Base-by-base conservation (phyloP, 2,888 invertebrate genomes). In the Oscheius sp. region DNA sequence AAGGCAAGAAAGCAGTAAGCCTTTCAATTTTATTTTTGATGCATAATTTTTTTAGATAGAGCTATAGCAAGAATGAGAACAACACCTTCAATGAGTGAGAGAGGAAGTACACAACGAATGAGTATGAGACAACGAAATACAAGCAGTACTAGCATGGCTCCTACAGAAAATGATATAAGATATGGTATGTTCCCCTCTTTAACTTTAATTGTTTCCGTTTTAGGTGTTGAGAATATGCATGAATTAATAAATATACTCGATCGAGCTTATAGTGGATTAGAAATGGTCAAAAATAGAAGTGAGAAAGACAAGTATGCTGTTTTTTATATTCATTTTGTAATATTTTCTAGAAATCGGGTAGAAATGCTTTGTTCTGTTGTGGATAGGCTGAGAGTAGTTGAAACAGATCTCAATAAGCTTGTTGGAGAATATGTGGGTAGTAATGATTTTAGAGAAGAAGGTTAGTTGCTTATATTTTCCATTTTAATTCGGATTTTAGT, bases 221-320 rank as follows among this genome's bases (percentile, higher is more conserved):
- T 53, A 78, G 79, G 79, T 6, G 70, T 79, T 16, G 83, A 82
- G 58, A 55, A 76, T 23, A 79, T 79, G 52, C 72, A 75, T 18
- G 83, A 83, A 41, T 56, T 78, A 12, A 69, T 79, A n/a, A 76
- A 76, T 49, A 74, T 77, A 1, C 63, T 82, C 52, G 81, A 83
- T 73, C 73, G 75, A 70, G 81, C 79, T 0, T 66, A 73, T 41
- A 71, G 70, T 43, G 77, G 75, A 56, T 66, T 82, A 27, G 83
- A 83, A 66, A 58, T 83, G 59, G 77, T 82, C 7, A 80, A 78
- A 49, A 83, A 83, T 66, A 72, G 83, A 43, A 82, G 82, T 41
- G 79, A 79, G 29, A 77, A 77, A 69, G 83, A 79, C 72, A 77
- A 58, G 73, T 59, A 41, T 25, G 55, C 41, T 21, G 16, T 49